Base-by-base conservation (phyloP, 1,140 invertebrate species). In the Camponotus floridanus region DNA sequence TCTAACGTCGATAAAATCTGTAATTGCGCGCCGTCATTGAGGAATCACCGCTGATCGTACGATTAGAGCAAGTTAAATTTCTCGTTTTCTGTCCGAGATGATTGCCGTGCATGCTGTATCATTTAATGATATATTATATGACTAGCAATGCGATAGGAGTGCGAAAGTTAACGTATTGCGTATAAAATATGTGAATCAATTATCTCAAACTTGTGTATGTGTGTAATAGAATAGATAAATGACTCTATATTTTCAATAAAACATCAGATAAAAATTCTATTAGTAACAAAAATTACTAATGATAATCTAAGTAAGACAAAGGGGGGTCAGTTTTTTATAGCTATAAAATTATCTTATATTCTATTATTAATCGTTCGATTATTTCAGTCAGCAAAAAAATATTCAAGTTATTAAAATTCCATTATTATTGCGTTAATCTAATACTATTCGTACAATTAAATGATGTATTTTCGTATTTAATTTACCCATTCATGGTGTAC, bases 1-100 rank as follows among this genome's bases (percentile, higher is more conserved):
- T 81, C 65, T 42, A 39, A 74, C 13, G 62, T 45, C 73, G 67
- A 80, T 86, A 84, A 62, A 79, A 79, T 87, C 48, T 86, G 39
- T 85, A 62, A 65, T 73, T 86, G 55, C 64, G 42, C 48, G 31
- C 55, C 21, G 76, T n/a, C 51, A 36, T 33, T 79, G 11, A n/a
- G 73, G 45, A 78, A 74, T 42, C 45, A 55, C 36, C 39, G 31
- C 33, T 31, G 42, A 59, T 70, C 45, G 26, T 42, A 39, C 76
- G 15, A 51, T 51, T 51, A 68, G 13, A 68, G n/a, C 76, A 68
- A 48, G 76, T 68, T 26, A 51, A 67, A 48, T 65, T 36, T 15
- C 6, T 67, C 76, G 62, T 68, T 79, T 48, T 42, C 31, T 79
- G 39, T n/a, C n/a, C 55, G 65, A 45, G 33, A 39, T 36, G n/a